phyloP scores from a whole-genome alignment of 2,888 invertebrate species.

The Lumbricus terrestris region DNA sequence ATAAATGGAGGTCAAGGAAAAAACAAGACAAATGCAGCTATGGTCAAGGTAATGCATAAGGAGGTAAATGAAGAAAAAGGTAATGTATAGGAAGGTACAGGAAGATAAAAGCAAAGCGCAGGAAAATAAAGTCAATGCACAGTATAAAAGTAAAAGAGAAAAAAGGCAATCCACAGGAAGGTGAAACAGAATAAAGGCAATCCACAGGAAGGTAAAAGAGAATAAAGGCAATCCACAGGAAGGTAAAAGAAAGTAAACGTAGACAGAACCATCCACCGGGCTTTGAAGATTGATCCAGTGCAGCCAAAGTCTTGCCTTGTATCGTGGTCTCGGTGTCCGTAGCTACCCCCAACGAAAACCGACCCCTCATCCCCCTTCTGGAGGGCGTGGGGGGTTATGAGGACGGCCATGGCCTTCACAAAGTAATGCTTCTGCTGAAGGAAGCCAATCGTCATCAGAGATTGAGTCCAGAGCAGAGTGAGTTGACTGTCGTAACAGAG shows the following conservation, averaged over 20 bases:
- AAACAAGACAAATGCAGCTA: not conserved
- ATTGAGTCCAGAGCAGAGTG: slow-evolving; percentile 48
- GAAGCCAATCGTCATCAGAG: slow-evolving; percentile 43
- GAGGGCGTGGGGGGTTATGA: slow-evolving; percentile 49
- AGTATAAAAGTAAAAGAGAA: too few relatives aligned
- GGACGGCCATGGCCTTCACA: slow-evolving; percentile 49
- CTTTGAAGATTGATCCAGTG: too few relatives aligned
- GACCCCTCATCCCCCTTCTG: slow-evolving; percentile 49
- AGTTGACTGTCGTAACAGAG: slow-evolving; percentile 49
- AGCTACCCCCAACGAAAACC: slow-evolving; percentile 52
- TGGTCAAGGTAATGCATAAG: not conserved
- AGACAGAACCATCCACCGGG: not conserved
- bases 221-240: too few relatives aligned
- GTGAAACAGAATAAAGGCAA: too few relatives aligned
- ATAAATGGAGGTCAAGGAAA: too few relatives aligned
- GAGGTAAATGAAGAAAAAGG: too few relatives aligned
- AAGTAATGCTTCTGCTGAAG: slow-evolving; percentile 43
- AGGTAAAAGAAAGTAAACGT: not conserved
- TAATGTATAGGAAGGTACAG: too few relatives aligned
- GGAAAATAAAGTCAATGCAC: too few relatives aligned
- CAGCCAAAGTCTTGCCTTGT: not conserved
- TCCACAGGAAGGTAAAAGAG: too few relatives aligned
- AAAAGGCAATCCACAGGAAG: too few relatives aligned
- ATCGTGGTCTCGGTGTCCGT: slow-evolving; percentile 45
- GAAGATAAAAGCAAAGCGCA: too few relatives aligned